Conservation (phyloP, 2,797 vertebrate genomes). For the Manis javanica region DNA sequence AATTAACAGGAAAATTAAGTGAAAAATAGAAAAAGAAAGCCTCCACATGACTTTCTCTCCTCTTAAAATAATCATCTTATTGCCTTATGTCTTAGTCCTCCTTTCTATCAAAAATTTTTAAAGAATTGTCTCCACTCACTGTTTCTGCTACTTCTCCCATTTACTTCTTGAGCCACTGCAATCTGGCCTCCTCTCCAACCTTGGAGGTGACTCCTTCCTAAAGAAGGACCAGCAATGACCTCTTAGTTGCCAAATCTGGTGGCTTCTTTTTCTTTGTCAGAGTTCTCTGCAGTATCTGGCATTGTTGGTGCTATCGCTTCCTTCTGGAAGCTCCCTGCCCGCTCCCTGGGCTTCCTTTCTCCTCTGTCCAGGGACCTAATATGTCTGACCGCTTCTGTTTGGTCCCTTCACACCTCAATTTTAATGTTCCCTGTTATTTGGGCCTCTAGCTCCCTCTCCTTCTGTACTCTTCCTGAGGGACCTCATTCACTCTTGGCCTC, state of each 20-base stretch:
- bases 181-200: neutral
- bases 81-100: neutral
- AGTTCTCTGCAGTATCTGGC: neutral
- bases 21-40: neutral
- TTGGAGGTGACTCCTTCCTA: neutral
- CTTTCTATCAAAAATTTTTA: neutral
- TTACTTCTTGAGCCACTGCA: neutral
- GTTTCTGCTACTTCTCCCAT: neutral
- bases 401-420: neutral
- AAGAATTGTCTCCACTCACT: neutral
- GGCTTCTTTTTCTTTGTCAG: neutral
- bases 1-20: slow-evolving; percentile 9
- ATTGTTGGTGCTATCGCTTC: neutral
- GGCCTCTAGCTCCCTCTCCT: neutral
- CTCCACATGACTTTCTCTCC: neutral
- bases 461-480: neutral
- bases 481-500: neutral
- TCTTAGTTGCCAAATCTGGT: neutral
- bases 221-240: neutral
- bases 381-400: neutral
- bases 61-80: slow-evolving; percentile 6
- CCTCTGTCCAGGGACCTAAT: neutral
- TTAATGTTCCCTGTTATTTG: neutral
- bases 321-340: neutral
- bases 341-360: neutral